Percentiles rank a stretch among this genome's conserved stretches.
These are phyloP conservation scores for Panagrolaimus sp. DNA, from an alignment of 1,140 invertebrate genomes.

Conservation along the genomic window DNA sequence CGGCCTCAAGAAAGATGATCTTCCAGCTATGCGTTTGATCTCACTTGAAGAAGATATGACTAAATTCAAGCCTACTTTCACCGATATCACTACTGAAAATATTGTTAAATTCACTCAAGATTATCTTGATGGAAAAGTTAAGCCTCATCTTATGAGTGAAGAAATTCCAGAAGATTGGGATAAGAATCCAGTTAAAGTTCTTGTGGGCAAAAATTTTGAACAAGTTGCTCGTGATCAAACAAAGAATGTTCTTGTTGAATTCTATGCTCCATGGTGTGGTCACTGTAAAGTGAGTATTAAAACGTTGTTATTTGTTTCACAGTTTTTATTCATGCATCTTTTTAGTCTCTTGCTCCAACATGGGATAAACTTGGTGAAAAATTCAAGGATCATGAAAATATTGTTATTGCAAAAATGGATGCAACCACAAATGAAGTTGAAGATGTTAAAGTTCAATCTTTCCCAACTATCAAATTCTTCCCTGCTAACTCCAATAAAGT, in stretches of 20 bases:
- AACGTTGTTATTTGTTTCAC: not conserved
- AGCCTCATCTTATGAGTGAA: slow-evolving; percentile 82
- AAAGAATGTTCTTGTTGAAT: slow-evolving; percentile 94
- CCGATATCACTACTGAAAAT: slow-evolving; percentile 72
- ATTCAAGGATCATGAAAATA: slow-evolving; percentile 71
- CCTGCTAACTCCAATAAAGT: slow-evolving; percentile 64
- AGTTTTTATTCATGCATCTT: too few relatives aligned
- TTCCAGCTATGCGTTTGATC: slow-evolving; percentile 86
- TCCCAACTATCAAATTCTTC: slow-evolving; percentile 93
- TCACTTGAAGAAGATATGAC: slow-evolving; percentile 91
- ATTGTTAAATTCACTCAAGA: slow-evolving; percentile 77
- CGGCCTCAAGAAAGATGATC: slow-evolving; percentile 85
- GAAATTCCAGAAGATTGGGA: slow-evolving; percentile 95
- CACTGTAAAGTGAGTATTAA: slow-evolving; percentile 48
- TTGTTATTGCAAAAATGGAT: slow-evolving; percentile 97
- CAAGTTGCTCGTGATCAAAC: slow-evolving; percentile 78
- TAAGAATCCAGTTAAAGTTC: slow-evolving; percentile 82
- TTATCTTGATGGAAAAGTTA: slow-evolving; percentile 84
- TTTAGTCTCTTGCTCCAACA: slow-evolving; percentile 85
- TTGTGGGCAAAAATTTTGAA: slow-evolving; percentile 92
- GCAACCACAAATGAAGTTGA: slow-evolving; percentile 93
- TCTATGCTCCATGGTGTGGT: slow-evolving; percentile 65
- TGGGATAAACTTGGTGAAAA: slow-evolving; percentile 84
- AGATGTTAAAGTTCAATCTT: slow-evolving; percentile 79
- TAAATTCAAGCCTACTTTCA: slow-evolving; percentile 84